Base-by-base conservation (phyloP, 2,113 vertebrate genomes). In the Anoplopoma fimbria region DNA sequence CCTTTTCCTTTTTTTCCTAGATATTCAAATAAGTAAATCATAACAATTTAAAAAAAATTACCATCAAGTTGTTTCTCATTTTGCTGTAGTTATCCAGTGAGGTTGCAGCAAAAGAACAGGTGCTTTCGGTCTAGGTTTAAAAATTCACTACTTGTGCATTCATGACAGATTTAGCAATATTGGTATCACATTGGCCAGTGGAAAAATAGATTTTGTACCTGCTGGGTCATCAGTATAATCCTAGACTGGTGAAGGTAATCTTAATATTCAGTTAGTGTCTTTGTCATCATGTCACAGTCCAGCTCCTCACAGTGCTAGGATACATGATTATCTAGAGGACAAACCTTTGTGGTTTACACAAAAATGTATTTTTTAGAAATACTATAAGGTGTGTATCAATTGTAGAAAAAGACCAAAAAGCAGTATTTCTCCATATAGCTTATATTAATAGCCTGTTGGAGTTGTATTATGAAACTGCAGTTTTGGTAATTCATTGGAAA, bases 41-140 rank as follows among this genome's bases (percentile, higher is more conserved):
- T 38, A 1, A 25, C 67, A 57, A 2, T 27, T 57, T 27, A 61
- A 67, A 33, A 36, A 7, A 1, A 36, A 60, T 19, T 0, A 60
- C 13, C n/a, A 63, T 5, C 2, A 34, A 14, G 14, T 31, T 36
- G 4, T 4, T 53, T 4, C 17, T 27, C n/a, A 34, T 4, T 42
- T 63, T 64, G 4, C n/a, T 27, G 10, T 55, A 13, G 51, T 5
- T 57, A 25, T 42, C 36, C 7, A 19, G n/a, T 0, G 6, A 45
- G 45, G 45, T 2, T 62, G 31, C 31, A 27, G 49, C 4, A 49
- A n/a, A 75, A 61, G 21, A 62, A 67, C 79, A 88, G 74, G 86
- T 90, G 84, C 76, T 83, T 80, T 58, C 14, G 23, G 57, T 83
- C 81, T 64, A 7, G 31, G 40, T 73, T 87, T 82, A 7, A 72